Evolutionary conservation across 2,888 invertebrate genomes (phyloP).

Genomic region (Beris chalybata): DNA sequence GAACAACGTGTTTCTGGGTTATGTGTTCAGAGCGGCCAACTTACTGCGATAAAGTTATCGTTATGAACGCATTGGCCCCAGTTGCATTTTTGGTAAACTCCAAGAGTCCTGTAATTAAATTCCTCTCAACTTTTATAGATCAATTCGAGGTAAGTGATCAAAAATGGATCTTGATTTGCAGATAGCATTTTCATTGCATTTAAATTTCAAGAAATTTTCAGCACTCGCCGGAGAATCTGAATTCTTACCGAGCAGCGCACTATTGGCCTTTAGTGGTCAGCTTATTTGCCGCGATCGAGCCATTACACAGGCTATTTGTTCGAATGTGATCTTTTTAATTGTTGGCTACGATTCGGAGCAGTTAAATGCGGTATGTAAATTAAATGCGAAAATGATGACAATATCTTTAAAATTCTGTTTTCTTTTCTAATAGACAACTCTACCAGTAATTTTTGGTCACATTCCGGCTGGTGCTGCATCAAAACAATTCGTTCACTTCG

Average conservation of each 20-base stretch:
- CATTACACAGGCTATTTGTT: conserved; percentile 42
- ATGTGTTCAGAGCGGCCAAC: conserved; percentile 56
- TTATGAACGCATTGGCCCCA: conserved; percentile 60
- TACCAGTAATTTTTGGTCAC: conserved; percentile 64
- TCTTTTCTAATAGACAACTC: conserved; percentile 56
- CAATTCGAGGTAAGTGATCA: conserved; percentile 17
- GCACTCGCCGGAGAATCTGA: conserved; percentile 51
- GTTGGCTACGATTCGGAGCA: conserved; percentile 56
- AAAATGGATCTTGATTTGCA: neutral
- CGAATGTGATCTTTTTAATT: conserved; percentile 57
- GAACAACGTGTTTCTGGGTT: conserved; percentile 58
- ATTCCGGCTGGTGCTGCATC: conserved; percentile 62
- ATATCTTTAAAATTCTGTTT: neutral
- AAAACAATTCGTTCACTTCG: conserved; percentile 60
- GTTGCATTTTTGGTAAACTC: conserved; percentile 56
- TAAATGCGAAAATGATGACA: neutral
- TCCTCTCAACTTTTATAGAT: conserved; percentile 18
- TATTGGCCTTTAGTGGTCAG: conserved; percentile 43
- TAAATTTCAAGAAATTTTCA: neutral
- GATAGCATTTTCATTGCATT: neutral
- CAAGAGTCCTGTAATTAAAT: conserved; percentile 45
- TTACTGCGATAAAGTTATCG: conserved; percentile 60
- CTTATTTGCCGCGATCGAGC: conserved; percentile 49
- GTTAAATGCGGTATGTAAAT: conserved; percentile 53
- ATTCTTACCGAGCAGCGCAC: conserved; percentile 60